phyloP scores from a whole-genome alignment of 2,113 vertebrate genomes.

The Meles meles region DNA sequence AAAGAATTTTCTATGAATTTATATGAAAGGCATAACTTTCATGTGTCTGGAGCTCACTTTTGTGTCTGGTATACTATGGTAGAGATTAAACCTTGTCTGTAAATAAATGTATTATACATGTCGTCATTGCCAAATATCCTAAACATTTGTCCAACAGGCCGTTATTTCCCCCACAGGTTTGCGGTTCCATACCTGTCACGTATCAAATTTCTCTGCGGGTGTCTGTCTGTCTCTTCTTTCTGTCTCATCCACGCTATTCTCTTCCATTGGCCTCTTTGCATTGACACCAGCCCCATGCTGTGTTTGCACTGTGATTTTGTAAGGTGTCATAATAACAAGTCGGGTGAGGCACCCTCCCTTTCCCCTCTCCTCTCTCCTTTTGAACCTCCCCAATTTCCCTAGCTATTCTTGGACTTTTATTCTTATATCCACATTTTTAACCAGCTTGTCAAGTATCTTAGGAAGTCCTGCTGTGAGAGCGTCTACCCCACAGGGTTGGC shows the following conservation, averaged over 20 bases:
- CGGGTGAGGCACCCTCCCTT: neutral
- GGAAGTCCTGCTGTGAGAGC: neutral
- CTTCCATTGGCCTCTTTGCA: neutral
- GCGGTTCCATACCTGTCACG: neutral
- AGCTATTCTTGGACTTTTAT: neutral
- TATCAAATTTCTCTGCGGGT: neutral
- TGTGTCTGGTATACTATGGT: neutral
- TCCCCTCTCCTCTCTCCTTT: neutral
- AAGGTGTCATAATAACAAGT: neutral
- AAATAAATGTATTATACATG: neutral
- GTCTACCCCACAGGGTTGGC: neutral
- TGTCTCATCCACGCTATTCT: neutral
- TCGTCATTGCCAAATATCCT: neutral
- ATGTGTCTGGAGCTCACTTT: neutral
- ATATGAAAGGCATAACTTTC: neutral
- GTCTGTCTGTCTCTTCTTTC: neutral
- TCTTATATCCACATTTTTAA: slow-evolving; percentile 12
- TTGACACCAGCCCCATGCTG: neutral
- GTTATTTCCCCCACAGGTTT: neutral
- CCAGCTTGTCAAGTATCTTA: neutral
- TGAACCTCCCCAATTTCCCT: neutral
- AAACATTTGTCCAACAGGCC: neutral
- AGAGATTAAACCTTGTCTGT: neutral
- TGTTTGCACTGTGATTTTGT: neutral
- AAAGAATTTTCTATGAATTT: neutral